These are phyloP conservation scores for Bombyx mandarina DNA, from an alignment of 1,140 invertebrate genomes.

Conservation along the genomic window DNA sequence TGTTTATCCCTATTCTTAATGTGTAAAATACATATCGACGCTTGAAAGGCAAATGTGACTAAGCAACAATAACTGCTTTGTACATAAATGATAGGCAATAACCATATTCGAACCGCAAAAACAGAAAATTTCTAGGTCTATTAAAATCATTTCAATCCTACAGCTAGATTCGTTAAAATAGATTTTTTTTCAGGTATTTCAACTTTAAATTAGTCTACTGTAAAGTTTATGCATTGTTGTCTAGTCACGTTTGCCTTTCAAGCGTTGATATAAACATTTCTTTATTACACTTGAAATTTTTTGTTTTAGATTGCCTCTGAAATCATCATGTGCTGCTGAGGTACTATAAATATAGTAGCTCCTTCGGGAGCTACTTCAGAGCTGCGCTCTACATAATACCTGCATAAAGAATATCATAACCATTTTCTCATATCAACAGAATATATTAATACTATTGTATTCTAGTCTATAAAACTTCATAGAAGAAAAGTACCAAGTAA, in stretches of 20 bases:
- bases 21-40: neutral
- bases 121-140: too few relatives aligned
- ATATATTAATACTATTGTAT: constrained; percentile 2
- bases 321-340: constrained; percentile 55
- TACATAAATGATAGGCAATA: too few relatives aligned
- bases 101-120: too few relatives aligned
- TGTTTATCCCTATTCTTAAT: too few relatives aligned
- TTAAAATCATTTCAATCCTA: too few relatives aligned
- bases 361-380: constrained; percentile 35
- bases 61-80: too few relatives aligned
- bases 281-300: constrained; percentile 1
- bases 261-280: too few relatives aligned
- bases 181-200: too few relatives aligned
- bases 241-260: too few relatives aligned
- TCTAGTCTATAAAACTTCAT: constrained; percentile 3
- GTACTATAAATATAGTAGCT: constrained; percentile 16
- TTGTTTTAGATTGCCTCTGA: constrained; percentile 46
- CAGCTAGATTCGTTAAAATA: too few relatives aligned
- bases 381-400: constrained; percentile 27
- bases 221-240: too few relatives aligned
- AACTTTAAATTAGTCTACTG: too few relatives aligned
- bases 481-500: neutral
- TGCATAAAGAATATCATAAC: constrained; percentile 8
- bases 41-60: neutral
- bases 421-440: constrained; percentile 9